Conservation (phyloP, 2,113 vertebrate species). For the Pomatostomus ruficeps region DNA sequence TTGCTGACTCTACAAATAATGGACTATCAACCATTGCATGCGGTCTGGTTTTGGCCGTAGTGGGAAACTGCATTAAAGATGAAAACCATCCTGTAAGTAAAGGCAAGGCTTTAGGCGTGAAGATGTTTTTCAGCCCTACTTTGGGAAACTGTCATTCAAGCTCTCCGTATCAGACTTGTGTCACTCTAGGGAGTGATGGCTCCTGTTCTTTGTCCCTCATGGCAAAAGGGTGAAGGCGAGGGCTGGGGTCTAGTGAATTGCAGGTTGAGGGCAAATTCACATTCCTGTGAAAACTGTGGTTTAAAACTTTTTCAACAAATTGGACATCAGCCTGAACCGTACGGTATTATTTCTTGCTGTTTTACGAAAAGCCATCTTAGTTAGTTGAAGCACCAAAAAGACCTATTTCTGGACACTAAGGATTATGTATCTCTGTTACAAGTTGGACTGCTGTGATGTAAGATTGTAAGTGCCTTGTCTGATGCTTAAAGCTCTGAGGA, state of each 20-base stretch:
- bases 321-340: not conserved
- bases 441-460: not conserved
- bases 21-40: not conserved
- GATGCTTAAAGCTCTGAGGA: not conserved
- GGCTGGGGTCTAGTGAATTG: not conserved
- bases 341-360: not conserved
- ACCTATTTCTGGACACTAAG: not conserved
- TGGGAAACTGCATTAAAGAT: not conserved
- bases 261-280: not conserved
- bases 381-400: not conserved
- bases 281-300: not conserved
- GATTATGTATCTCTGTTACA: not conserved
- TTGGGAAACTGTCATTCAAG: not conserved
- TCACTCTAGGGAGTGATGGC: not conserved
- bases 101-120: not conserved
- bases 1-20: not conserved
- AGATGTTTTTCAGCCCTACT: fast-evolving
- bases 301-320: not conserved
- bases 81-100: not conserved
- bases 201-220: not conserved
- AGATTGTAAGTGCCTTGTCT: not conserved
- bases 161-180: not conserved
- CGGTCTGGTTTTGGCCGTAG: not conserved
- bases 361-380: not conserved
- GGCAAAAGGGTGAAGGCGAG: not conserved